Conservation (phyloP, 2,888 invertebrate species). For the Diarsia dahlii region DNA sequence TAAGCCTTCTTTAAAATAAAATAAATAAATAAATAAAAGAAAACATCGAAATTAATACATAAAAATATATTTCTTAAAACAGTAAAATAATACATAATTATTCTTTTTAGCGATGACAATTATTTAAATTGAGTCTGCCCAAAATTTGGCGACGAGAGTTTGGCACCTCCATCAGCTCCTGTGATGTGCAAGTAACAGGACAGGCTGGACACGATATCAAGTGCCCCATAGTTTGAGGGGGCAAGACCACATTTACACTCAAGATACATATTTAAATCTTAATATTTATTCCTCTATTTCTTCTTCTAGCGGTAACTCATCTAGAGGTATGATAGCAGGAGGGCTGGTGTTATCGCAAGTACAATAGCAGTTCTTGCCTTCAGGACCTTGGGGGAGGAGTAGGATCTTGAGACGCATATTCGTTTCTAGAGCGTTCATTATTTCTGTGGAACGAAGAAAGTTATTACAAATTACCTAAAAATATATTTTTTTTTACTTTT, state of each 20-base stretch:
- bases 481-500: too few species aligned
- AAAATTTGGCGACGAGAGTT: too few species aligned
- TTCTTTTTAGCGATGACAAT: background rate
- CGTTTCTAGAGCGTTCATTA: slow-evolving; percentile 75
- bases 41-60: slow-evolving; percentile 11
- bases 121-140: too few species aligned
- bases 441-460: slow-evolving; percentile 70
- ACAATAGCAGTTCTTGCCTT: slow-evolving; percentile 78
- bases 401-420: slow-evolving; percentile 75
- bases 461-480: too few species aligned
- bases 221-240: too few species aligned
- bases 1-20: too few species aligned
- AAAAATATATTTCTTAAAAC: slow-evolving; percentile 18
- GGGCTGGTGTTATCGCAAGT: slow-evolving; percentile 72
- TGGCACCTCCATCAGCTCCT: too few species aligned
- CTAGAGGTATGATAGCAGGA: slow-evolving; percentile 71
- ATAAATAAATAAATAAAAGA: too few species aligned
- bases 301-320: slow-evolving; percentile 58
- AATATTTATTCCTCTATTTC: background rate
- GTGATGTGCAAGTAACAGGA: too few species aligned
- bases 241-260: too few species aligned
- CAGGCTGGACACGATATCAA: too few species aligned
- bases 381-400: slow-evolving; percentile 73
- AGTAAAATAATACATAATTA: slow-evolving; percentile 33
- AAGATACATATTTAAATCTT: background rate